These are phyloP conservation scores for Mythimna pallens DNA, from an alignment of 2,888 invertebrate species.

Conservation along the genomic window DNA sequence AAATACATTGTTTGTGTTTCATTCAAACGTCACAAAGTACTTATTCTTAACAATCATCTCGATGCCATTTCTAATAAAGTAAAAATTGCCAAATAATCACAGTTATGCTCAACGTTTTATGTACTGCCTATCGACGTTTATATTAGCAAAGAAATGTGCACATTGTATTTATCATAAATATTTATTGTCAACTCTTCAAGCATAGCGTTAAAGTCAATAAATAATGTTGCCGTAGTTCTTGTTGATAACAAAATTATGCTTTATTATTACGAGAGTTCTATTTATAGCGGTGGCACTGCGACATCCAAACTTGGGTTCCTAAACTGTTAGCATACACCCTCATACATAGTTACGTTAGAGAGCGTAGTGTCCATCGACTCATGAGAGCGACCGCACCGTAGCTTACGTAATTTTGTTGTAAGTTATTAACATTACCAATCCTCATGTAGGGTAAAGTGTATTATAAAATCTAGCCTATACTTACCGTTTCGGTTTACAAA, in stretches of 20 bases:
- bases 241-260: conserved; percentile 87
- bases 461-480: conserved; percentile 83
- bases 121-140: conserved; percentile 68
- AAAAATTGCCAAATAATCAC: conserved; percentile 81
- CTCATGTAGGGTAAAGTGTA: conserved; percentile 84
- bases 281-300: conserved; percentile 82
- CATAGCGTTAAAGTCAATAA: conserved; percentile 84
- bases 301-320: conserved; percentile 81
- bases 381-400: conserved; percentile 74
- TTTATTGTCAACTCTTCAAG: conserved; percentile 82
- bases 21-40: conserved; percentile 81
- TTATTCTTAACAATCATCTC: conserved; percentile 67
- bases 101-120: conserved; percentile 81
- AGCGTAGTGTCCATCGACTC: conserved; percentile 67
- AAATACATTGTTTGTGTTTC: conserved; percentile 69
- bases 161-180: conserved; percentile 82
- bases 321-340: conserved; percentile 63
- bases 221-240: conserved; percentile 86
- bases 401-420: conserved; percentile 83
- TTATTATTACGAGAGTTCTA: conserved; percentile 86
- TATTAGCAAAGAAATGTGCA: conserved; percentile 80
- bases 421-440: conserved; percentile 81
- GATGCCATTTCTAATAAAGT: conserved; percentile 65
- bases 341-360: conserved; percentile 58
- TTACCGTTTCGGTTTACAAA: conserved; percentile 80